Conservation (phyloP, 2,797 vertebrate genomes). For the Eleutherodactylus coqui region DNA sequence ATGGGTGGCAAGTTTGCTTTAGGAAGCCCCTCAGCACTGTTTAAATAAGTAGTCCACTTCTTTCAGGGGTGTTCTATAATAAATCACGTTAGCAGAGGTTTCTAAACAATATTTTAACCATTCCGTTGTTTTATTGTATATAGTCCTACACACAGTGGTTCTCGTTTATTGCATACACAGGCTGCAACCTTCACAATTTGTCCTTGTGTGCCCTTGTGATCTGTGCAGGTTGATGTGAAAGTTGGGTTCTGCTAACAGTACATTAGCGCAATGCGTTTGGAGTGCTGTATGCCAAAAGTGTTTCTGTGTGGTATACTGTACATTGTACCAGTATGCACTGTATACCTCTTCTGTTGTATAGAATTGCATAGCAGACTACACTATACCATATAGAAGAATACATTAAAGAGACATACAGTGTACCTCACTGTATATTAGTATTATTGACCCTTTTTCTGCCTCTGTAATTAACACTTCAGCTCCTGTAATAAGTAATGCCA, state of each 20-base stretch:
- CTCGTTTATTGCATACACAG: neutral
- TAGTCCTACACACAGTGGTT: neutral
- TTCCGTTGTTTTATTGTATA: constrained; percentile 2
- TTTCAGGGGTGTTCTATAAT: constrained; percentile 42
- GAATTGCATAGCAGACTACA: too few species aligned
- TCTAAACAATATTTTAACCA: constrained; percentile 46
- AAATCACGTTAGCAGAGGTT: constrained; percentile 27
- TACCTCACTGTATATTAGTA: too few species aligned
- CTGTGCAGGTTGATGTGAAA: neutral
- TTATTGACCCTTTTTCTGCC: too few species aligned
- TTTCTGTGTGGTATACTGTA: too few species aligned
- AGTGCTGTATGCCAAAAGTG: too few species aligned
- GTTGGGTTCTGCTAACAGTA: neutral
- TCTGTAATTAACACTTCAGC: too few species aligned
- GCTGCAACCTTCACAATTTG: neutral
- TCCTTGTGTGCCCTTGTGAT: neutral
- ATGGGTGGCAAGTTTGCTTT: constrained; percentile 48
- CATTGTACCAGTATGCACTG: too few species aligned
- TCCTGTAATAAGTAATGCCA: too few species aligned
- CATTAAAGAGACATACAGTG: too few species aligned
- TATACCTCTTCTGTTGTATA: too few species aligned
- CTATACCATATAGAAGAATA: too few species aligned
- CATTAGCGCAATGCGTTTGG: too few species aligned
- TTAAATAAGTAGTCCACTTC: constrained; percentile 53
- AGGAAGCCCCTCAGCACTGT: constrained; percentile 55